A percentile compares a stretch with the other conserved stretches of the same genome.
Conservation (phyloP, 2,888 invertebrate genomes). For the Eilema griseolum region DNA sequence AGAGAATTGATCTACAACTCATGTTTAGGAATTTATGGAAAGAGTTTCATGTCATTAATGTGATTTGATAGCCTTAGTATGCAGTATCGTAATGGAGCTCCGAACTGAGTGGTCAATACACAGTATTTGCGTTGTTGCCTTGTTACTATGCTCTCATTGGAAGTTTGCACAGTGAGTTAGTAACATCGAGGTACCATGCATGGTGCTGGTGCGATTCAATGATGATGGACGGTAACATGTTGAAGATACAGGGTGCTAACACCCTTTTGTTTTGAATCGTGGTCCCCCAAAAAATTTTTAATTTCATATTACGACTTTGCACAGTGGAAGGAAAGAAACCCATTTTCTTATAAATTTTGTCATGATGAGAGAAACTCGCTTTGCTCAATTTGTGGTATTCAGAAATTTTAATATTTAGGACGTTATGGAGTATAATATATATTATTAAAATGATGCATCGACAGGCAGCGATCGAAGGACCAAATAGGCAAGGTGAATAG, state of each 20-base stretch:
- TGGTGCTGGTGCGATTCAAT: conserved; percentile 37
- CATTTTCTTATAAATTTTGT: not conserved
- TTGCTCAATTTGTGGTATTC: not conserved
- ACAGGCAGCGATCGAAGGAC: not conserved
- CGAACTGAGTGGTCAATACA: conserved; percentile 33
- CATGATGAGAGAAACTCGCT: not conserved
- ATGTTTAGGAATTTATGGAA: not conserved
- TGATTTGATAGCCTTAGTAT: not conserved
- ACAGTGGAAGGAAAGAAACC: not conserved
- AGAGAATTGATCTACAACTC: not conserved
- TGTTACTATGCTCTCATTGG: conserved; percentile 48
- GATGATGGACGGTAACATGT: conserved; percentile 60
- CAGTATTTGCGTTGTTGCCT: conserved; percentile 30
- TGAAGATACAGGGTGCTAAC: conserved; percentile 77
- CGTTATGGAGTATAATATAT: not conserved
- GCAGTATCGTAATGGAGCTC: not conserved
- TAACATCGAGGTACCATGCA: conserved; percentile 5
- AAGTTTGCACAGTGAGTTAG: conserved; percentile 32
- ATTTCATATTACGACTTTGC: not conserved
- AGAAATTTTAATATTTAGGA: not conserved
- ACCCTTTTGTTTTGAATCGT: conserved; percentile 53
- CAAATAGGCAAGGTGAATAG: not conserved
- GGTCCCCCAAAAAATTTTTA: not conserved
- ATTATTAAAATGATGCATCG: not conserved
- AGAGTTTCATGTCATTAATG: not conserved